phyloP scores from a whole-genome alignment of 2,113 vertebrate species.

The Cathartes aura region DNA sequence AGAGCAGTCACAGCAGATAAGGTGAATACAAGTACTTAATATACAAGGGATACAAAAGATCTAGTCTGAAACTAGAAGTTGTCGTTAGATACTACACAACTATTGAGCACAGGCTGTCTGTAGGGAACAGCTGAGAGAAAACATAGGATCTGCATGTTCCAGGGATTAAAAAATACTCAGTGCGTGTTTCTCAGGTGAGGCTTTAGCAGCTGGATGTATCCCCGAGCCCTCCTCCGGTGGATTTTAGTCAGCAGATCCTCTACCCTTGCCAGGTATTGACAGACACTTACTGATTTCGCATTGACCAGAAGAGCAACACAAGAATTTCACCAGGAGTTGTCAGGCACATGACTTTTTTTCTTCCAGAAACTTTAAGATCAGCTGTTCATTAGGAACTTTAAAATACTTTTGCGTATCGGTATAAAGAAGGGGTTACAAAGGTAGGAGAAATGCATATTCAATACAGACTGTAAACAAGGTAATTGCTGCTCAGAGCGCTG shows the following conservation, averaged over 20 bases:
- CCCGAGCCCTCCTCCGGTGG: not conserved
- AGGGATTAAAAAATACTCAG: not conserved
- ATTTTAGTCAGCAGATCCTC: not conserved
- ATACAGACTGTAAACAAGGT: too few species aligned
- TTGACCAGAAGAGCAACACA: not conserved
- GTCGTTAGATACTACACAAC: fast-evolving
- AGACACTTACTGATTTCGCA: not conserved
- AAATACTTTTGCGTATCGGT: not conserved
- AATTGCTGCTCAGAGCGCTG: not conserved
- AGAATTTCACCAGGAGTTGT: not conserved
- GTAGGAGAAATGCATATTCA: not conserved
- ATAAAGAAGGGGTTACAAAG: not conserved
- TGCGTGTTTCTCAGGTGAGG: not conserved
- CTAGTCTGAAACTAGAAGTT: not conserved
- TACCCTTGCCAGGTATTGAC: not conserved
- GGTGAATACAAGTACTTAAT: not conserved
- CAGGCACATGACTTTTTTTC: not conserved
- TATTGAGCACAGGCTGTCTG: not conserved
- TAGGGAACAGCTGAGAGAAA: not conserved
- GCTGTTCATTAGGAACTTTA: not conserved
- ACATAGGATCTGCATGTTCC: not conserved
- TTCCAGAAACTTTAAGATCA: not conserved
- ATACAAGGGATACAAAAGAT: not conserved
- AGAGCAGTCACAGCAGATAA: not conserved
- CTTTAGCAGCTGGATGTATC: not conserved